Percentiles rank a stretch among this genome's conserved stretches.
These are phyloP conservation scores for Engraulis encrasicolus DNA, from an alignment of 2,113 vertebrate genomes.

Conservation along the genomic window DNA sequence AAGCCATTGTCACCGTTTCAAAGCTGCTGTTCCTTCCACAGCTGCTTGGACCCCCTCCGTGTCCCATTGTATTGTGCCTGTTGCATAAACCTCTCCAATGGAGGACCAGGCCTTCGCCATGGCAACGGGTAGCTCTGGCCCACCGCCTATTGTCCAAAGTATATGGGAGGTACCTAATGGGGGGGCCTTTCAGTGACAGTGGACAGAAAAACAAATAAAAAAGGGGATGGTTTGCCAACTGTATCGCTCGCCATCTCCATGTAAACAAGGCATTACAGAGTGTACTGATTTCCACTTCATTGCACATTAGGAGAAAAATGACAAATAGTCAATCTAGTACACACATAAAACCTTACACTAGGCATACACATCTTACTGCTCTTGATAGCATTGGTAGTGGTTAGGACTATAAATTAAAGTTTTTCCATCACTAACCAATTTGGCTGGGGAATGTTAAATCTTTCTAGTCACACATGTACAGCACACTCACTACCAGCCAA, in stretches of 20 bases:
- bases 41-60: constrained; percentile 35
- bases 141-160: constrained; percentile 62
- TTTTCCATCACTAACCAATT: too few species aligned
- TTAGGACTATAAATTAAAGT: too few species aligned
- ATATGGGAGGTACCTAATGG: constrained; percentile 47
- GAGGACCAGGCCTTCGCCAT: constrained; percentile 62
- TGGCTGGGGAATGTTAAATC: too few species aligned
- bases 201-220: constrained; percentile 13
- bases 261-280: not conserved
- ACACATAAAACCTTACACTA: not conserved
- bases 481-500: too few species aligned
- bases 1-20: constrained; percentile 4
- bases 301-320: not conserved
- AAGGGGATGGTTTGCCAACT: not conserved
- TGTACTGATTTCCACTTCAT: not conserved
- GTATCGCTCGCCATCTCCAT: not conserved
- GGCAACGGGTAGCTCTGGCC: constrained; percentile 61
- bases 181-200: constrained; percentile 52
- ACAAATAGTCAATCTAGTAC: too few species aligned
- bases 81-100: constrained; percentile 71
- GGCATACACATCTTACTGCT: not conserved
- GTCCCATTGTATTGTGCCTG: constrained; percentile 64
- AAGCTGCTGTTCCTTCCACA: not conserved
- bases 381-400: not conserved
- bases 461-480: too few species aligned